Base-by-base conservation (phyloP, 2,113 vertebrate genomes). In the Chlorocebus sabaeus region DNA sequence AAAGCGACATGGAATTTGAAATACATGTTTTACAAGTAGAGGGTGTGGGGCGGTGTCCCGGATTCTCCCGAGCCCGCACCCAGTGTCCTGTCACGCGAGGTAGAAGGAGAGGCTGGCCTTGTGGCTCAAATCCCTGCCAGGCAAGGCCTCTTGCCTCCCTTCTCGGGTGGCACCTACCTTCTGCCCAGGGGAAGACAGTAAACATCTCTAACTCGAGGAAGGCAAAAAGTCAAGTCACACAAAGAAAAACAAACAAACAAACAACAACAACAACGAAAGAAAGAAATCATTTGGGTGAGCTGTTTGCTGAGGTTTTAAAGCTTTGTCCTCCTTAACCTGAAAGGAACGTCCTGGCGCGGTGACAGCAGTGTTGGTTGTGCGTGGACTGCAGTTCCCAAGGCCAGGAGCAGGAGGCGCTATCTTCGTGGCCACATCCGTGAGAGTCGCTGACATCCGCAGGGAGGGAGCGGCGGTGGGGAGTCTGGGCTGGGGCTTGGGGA, bases 21-120 rank as follows among this genome's bases (percentile, higher is more conserved):
- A 94, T 88, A 4, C 89, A 45, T 93, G 90, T 87, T 97, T 97
- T 84, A 96, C 93, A 90, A 90, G 88, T 4, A 7, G 81, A 88
- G 70, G 23, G 61, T 0, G 6, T 68, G 43, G 72, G 82, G 12
- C 0, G 0, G 73, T 55, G 94, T 81, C 90, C 93, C 86, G 79
- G 79, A 92, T 97, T 92, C 90, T 2, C 0, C n/a, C 68, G 80
- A 93, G 93, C 96, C 17, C 61, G 52, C 97, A 83, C n/a, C 2
- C 10, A 55, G 85, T 93, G 23, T 68, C 80, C 95, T 94, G 97
- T 83, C 96, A 96, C 55, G 76, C 89, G 55, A 97, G 70, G 95
- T 55, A 22, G 93, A 57, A 45, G 20, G 1, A 6, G n/a, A 25
- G 6, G 17, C 83, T 82, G 30, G 5, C 2, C 0, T 61, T 27